These are phyloP conservation scores for Andinoacara biseriatus DNA, from an alignment of 2,113 vertebrate genomes.

Conservation along the genomic window DNA sequence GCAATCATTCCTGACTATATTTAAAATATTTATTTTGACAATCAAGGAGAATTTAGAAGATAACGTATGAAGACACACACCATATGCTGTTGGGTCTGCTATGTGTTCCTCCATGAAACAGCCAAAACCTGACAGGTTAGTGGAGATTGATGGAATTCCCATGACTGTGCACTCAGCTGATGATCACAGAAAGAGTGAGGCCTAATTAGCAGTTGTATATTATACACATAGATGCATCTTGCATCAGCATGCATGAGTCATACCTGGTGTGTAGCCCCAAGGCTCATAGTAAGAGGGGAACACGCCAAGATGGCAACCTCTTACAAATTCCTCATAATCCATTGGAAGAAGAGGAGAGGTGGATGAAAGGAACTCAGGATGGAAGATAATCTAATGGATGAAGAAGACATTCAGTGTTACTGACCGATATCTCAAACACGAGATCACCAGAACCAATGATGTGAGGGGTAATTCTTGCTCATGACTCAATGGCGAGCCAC, in stretches of 20 bases:
- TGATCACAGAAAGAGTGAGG: neutral
- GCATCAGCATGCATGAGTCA: neutral
- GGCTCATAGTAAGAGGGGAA: constrained; percentile 96
- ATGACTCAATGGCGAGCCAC: too few relatives aligned
- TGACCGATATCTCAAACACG: neutral
- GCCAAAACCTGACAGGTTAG: constrained; percentile 93
- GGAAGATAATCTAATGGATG: constrained; percentile 87
- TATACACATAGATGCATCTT: neutral
- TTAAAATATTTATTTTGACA: neutral
- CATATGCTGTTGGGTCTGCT: constrained; percentile 90
- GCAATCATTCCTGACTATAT: neutral
- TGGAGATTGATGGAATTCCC: constrained; percentile 93
- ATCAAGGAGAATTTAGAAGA: neutral
- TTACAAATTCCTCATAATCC: constrained; percentile 94
- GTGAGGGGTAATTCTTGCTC: neutral
- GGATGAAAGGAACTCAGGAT: constrained; percentile 93
- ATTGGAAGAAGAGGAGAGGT: constrained; percentile 92
- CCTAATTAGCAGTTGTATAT: neutral
- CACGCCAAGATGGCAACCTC: constrained; percentile 92
- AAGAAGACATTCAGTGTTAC: neutral
- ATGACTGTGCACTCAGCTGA: constrained; percentile 94
- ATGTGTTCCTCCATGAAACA: constrained; percentile 97
- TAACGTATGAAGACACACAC: constrained; percentile 63
- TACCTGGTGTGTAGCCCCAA: constrained; percentile 95
- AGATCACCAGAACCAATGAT: neutral